These are phyloP conservation scores for Anastrepha ludens DNA, from an alignment of 1,140 invertebrate species.

Conservation along the genomic window DNA sequence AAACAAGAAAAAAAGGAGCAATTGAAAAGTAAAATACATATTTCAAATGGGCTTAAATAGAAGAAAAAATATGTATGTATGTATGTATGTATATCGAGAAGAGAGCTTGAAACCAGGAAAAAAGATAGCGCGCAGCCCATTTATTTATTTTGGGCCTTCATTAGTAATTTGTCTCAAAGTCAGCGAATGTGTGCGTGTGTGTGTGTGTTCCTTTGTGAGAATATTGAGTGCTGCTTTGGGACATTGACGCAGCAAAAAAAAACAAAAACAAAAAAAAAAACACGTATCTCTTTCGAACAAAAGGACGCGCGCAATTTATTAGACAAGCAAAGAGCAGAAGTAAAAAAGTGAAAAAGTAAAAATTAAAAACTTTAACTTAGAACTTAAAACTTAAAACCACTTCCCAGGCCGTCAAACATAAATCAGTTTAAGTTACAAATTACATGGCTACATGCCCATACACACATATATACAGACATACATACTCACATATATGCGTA, in stretches of 20 bases:
- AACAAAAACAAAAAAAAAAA: not conserved
- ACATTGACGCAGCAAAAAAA: not conserved
- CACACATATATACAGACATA: not conserved
- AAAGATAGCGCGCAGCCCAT: slow-evolving; percentile 8
- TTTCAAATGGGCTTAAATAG: slow-evolving; percentile 1
- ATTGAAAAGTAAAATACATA: slow-evolving; percentile 24
- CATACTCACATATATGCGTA: not conserved
- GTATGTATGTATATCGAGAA: no score
- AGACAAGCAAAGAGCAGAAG: not conserved
- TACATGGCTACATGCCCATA: not conserved
- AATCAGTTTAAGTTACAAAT: not conserved
- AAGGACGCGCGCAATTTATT: not conserved
- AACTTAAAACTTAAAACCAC: slow-evolving; percentile 4
- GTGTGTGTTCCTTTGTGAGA: not conserved
- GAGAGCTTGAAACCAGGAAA: not conserved
- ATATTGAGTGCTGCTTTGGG: not conserved
- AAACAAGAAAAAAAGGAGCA: not conserved
- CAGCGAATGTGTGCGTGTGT: not conserved
- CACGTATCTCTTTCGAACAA: not conserved
- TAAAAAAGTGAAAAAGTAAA: not conserved
- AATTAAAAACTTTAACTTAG: no score
- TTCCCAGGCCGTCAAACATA: not conserved
- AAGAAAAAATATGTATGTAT: not conserved
- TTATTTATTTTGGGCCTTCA: slow-evolving; percentile 53
- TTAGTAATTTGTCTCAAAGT: slow-evolving; percentile 46